These are phyloP conservation scores for Alfaro cultratus DNA, from an alignment of 2,797 vertebrate species.

Conservation along the genomic window DNA sequence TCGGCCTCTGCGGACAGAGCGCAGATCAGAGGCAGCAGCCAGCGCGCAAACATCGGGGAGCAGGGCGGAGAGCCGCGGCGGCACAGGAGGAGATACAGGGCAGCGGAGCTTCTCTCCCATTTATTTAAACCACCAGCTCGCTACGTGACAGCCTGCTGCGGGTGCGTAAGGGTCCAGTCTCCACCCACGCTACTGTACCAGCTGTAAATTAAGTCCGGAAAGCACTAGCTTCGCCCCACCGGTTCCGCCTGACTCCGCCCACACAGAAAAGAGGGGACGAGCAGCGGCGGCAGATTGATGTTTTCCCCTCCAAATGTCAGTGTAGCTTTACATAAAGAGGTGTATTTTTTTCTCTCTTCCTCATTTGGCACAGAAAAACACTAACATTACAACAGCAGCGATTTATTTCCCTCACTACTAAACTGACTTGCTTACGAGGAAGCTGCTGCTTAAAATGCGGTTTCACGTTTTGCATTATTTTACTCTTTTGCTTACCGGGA, in stretches of 20 bases:
- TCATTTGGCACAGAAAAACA: neutral
- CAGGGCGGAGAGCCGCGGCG: slow-evolving; percentile 3
- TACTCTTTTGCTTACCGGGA: neutral
- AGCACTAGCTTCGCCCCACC: neutral
- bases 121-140: slow-evolving; percentile 13
- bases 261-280: neutral
- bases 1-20: slow-evolving; percentile 73
- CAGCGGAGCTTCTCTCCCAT: slow-evolving; percentile 13
- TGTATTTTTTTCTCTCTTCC: neutral
- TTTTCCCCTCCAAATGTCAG: neutral
- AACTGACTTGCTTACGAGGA: neutral
- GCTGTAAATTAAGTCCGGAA: neutral
- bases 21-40: slow-evolving; percentile 66
- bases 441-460: neutral
- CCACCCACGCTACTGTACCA: neutral
- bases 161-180: neutral
- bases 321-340: neutral
- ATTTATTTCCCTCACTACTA: neutral
- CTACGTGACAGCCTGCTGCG: neutral
- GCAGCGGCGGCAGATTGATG: neutral
- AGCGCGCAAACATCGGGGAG: slow-evolving; percentile 66
- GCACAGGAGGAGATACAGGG: neutral
- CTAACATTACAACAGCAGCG: neutral
- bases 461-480: too few relatives aligned
- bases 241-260: neutral